phyloP scores from a whole-genome alignment of 2,113 vertebrate genomes.

The Lycocorax pyrrhopterus region DNA sequence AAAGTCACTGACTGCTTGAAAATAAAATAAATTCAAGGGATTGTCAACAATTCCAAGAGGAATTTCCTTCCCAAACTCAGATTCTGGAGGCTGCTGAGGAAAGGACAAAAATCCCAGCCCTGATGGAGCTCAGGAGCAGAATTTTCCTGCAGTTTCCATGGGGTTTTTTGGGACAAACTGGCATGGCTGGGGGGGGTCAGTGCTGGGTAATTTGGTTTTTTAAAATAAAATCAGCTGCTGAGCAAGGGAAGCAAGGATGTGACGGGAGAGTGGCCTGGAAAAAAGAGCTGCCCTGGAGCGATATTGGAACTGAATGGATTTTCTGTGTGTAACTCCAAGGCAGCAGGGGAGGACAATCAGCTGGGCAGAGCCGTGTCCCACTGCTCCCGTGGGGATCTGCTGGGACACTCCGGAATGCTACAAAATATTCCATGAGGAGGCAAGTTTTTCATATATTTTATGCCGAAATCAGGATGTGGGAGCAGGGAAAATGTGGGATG shows the following conservation, averaged over 20 bases:
- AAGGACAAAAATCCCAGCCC: not conserved
- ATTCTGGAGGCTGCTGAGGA: not conserved
- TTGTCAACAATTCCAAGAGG: not conserved
- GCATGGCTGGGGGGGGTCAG: not conserved
- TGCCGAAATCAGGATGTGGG: accelerated
- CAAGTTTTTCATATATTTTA: accelerated
- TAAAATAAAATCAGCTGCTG: not conserved
- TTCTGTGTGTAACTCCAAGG: not conserved
- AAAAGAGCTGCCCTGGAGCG: not conserved
- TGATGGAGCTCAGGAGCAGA: not conserved
- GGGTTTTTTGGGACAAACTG: accelerated
- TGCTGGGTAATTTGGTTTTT: not conserved
- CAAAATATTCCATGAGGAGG: accelerated
- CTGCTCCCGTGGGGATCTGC: not conserved
- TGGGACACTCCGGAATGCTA: accelerated
- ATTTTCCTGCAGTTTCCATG: accelerated
- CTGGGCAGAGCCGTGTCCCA: accelerated
- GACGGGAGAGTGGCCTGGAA: not conserved
- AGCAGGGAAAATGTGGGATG: accelerated
- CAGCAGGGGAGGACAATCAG: not conserved
- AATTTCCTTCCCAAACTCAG: not conserved
- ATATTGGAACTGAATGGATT: constrained; percentile 1
- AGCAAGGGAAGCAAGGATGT: not conserved
- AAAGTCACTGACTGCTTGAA: not conserved
- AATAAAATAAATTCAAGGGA: not conserved